Evolutionary conservation across 2,113 vertebrate species (phyloP).

Genomic region (Amblyopsis rosae): DNA sequence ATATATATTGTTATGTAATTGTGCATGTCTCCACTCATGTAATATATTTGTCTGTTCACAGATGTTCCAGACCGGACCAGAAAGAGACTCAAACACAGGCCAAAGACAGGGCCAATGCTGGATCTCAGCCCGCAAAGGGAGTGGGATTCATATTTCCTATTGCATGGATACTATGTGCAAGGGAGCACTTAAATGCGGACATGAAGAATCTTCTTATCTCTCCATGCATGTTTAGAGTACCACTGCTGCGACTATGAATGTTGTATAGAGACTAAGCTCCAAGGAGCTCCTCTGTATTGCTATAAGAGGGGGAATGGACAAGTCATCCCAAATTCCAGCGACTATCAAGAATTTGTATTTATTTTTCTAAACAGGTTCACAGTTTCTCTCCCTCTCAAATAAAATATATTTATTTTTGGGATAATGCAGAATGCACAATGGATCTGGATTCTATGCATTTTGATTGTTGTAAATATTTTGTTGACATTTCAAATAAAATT

Average conservation of each 20-base stretch:
- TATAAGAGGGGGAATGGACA: conserved; percentile 41
- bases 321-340: conserved; percentile 61
- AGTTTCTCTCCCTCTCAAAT: conserved; percentile 69
- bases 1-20: not conserved
- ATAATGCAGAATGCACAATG: conserved; percentile 88
- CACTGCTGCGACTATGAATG: conserved; percentile 87
- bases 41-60: conserved; percentile 33
- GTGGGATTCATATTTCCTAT: conserved; percentile 45
- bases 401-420: conserved; percentile 99
- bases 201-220: conserved; percentile 49
- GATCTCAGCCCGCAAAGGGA: conserved; percentile 52
- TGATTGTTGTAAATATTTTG: conserved; percentile 96
- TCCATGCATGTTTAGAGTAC: conserved; percentile 24
- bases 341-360: conserved; percentile 69
- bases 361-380: conserved; percentile 71
- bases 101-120: not conserved
- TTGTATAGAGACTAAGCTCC: conserved; percentile 74
- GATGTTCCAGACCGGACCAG: conserved; percentile 43
- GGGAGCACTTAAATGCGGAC: conserved; percentile 84
- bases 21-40: not conserved
- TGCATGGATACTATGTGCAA: conserved; percentile 61
- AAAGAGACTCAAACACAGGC: conserved; percentile 2
- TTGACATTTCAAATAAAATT: conserved; percentile 96
- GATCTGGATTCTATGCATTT: conserved; percentile 93
- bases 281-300: conserved; percentile 54